Percentiles rank a stretch among this genome's conserved stretches.
These are phyloP conservation scores for Acanthochromis polyacanthus DNA, from an alignment of 2,113 vertebrate species.

Conservation along the genomic window DNA sequence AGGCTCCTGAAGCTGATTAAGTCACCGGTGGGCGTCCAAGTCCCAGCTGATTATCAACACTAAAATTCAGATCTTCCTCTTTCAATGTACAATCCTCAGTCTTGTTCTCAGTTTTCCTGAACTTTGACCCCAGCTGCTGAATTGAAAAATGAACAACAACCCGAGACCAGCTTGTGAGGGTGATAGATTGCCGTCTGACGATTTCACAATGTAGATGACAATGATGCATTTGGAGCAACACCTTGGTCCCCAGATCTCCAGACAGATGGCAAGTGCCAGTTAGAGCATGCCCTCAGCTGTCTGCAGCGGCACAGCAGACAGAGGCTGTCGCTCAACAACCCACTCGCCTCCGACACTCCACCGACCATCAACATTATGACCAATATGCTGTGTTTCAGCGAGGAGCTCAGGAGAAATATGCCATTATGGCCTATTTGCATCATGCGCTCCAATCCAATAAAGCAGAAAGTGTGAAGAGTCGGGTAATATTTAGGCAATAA, in stretches of 20 bases:
- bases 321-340: constrained; percentile 29
- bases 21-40: constrained; percentile 28
- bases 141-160: constrained; percentile 34
- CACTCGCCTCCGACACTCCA: constrained; percentile 21
- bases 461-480: constrained; percentile 23
- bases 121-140: constrained; percentile 21
- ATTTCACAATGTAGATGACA: constrained; percentile 38
- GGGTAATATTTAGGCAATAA: constrained; percentile 17
- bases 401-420: constrained; percentile 22
- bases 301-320: constrained; percentile 30
- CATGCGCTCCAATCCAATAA: constrained; percentile 23
- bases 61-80: constrained; percentile 27
- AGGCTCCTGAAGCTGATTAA: constrained; percentile 56
- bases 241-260: constrained; percentile 57
- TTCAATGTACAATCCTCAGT: neutral
- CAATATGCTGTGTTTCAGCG: constrained; percentile 55
- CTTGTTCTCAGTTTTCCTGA: constrained; percentile 10
- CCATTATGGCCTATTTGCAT: constrained; percentile 56
- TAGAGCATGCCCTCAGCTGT: constrained; percentile 53
- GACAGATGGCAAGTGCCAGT: constrained; percentile 67
- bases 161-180: constrained; percentile 4
- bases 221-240: constrained; percentile 46
- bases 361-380: constrained; percentile 56
- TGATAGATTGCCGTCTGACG: constrained; percentile 12
- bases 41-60: constrained; percentile 33